Base-by-base conservation (phyloP, 2,113 vertebrate species). In the Eonycteris spelaea region DNA sequence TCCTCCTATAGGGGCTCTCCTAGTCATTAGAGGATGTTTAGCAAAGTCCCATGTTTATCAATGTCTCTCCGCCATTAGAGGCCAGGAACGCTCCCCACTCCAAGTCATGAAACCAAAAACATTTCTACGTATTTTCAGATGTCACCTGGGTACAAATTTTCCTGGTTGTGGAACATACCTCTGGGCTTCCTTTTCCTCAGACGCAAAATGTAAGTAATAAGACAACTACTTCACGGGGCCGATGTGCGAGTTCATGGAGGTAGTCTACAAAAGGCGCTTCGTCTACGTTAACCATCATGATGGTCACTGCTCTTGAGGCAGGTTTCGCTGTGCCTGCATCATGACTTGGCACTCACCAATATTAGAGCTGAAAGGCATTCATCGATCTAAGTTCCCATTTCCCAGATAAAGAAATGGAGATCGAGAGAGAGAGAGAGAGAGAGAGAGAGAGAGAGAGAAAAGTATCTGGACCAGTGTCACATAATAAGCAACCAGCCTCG, bases 271-370 rank as follows among this genome's bases (percentile, higher is more conserved):
- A 74, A 55, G 19, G 30, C 0, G 7, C 82, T 26, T 2, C 5
- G 33, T 51, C 30, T 2, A 0, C 1, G 7, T 9, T 13, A 40
- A 43, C 53, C 2, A 0, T 16, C 33, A 5, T 5, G 5, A 28
- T 1, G 51, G 33, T 26, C 0, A 8, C 59, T 33, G 43, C 4
- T n/a, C 59, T 22, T 4, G 73, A 74, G 57, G 71, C 16, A 33
- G 61, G 53, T 6, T 55, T 74, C 18, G 9, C 38, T n/a, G 7
- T 5, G 33, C 35, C 51, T n/a, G 30, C 84, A 45, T n/a, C 7
- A 13, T 57, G 43, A 85, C 48, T 28, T 45, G 16, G 65, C 55
- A 70, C 43, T 80, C 48, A 59, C 16, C 35, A n/a, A 19, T 19
- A 12, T 30, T 45, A 30, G 21, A 84, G n/a, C 63, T 79, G 53